These are phyloP conservation scores for Apamea epomidion DNA, from an alignment of 2,888 invertebrate species.

Conservation along the genomic window DNA sequence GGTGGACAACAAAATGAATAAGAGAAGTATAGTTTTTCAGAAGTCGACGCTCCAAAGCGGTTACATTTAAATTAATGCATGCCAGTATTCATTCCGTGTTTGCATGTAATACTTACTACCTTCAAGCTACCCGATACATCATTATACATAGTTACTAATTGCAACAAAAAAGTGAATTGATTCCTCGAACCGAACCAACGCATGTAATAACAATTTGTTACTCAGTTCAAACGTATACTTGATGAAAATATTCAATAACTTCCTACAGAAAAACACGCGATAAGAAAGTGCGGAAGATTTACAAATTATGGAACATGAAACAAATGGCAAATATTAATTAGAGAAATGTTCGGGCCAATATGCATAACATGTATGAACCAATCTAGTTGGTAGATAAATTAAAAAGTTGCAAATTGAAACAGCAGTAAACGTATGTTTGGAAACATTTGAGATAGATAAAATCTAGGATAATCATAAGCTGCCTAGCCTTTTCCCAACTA, in stretches of 20 bases:
- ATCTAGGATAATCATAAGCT: neutral
- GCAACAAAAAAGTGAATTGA: conserved; percentile 32
- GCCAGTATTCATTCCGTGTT: conserved; percentile 3
- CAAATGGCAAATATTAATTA: conserved; percentile 8
- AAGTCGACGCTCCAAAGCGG: neutral
- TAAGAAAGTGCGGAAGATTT: conserved; percentile 51
- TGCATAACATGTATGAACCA: neutral
- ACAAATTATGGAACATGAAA: conserved; percentile 27
- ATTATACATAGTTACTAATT: neutral
- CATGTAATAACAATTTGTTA: conserved; percentile 22
- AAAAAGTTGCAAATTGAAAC: neutral
- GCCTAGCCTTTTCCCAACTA: too few relatives aligned
- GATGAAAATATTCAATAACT: conserved; percentile 52
- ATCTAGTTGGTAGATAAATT: neutral
- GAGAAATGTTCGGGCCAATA: neutral
- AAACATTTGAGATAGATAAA: too few relatives aligned
- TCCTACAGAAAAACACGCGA: conserved; percentile 51
- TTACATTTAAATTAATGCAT: neutral
- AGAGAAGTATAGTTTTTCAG: neutral
- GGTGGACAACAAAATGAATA: neutral
- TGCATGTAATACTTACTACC: neutral
- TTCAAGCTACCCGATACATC: neutral
- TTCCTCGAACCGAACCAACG: conserved; percentile 25
- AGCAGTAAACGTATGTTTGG: neutral
- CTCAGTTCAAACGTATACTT: conserved; percentile 61